Percentiles rank a stretch among this genome's conserved stretches.
Conservation (phyloP, 2,888 invertebrate genomes). For the Listrodromus nycthemerus region DNA sequence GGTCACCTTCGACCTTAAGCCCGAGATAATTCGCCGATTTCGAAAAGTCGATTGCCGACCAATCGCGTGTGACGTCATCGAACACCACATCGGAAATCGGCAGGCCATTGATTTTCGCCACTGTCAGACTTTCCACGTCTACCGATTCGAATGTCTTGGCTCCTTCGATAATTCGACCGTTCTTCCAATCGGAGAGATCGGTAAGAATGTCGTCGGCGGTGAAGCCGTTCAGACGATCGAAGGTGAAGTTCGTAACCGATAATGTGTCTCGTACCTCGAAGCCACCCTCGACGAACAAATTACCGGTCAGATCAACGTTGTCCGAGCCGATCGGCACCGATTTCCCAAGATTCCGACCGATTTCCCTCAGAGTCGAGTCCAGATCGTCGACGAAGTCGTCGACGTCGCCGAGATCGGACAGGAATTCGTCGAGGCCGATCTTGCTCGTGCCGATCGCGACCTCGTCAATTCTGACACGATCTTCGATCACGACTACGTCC, state of each 20-base stretch:
- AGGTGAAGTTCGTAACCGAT: constrained; percentile 74
- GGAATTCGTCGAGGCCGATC: constrained; percentile 60
- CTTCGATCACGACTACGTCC: constrained; percentile 59
- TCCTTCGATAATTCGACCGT: constrained; percentile 65
- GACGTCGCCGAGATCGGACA: constrained; percentile 37
- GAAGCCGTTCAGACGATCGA: constrained; percentile 77
- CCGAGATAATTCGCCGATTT: constrained; percentile 63
- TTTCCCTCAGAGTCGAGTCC: constrained; percentile 63
- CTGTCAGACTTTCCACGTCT: constrained; percentile 73
- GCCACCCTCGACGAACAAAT: constrained; percentile 79
- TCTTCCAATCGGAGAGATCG: constrained; percentile 74
- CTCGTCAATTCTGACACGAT: constrained; percentile 58
- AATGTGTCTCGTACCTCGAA: constrained; percentile 78
- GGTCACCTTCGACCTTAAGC: constrained; percentile 69
- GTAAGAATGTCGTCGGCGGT: constrained; percentile 73
- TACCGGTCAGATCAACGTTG: constrained; percentile 61
- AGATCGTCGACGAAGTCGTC: constrained; percentile 50
- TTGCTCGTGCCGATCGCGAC: constrained; percentile 67
- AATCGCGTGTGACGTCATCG: constrained; percentile 76
- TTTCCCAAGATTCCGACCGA: constrained; percentile 64
- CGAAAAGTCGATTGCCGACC: constrained; percentile 71
- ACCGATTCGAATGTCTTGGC: constrained; percentile 72
- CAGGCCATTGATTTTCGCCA: constrained; percentile 78
- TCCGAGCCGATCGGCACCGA: constrained; percentile 51
- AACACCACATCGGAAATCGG: constrained; percentile 76